Percentiles rank a stretch among this genome's conserved stretches.
phyloP scores from a whole-genome alignment of 2,888 invertebrate genomes.

The Pammene fasciana region DNA sequence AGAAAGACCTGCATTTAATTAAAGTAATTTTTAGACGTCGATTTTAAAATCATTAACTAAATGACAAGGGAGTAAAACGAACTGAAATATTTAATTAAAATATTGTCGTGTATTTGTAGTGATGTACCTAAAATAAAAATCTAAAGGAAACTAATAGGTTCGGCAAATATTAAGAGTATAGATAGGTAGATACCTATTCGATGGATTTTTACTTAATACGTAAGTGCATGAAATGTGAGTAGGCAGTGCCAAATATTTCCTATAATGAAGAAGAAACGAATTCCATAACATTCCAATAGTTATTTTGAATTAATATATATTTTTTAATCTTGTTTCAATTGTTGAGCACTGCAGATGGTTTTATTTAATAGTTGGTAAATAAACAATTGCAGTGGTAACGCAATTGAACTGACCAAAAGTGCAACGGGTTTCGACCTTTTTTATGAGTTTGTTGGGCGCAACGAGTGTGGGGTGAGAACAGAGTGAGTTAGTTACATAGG shows the following conservation, averaged over 20 bases:
- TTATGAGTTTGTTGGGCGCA: slow-evolving; percentile 10
- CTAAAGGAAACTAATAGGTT: slow-evolving; percentile 45
- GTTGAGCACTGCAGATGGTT: slow-evolving; percentile 11
- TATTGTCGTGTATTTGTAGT: slow-evolving; percentile 67
- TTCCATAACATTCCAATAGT: slow-evolving; percentile 36
- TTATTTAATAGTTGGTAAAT: slow-evolving; percentile 13
- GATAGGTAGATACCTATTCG: slow-evolving; percentile 48
- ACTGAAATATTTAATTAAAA: slow-evolving; percentile 73
- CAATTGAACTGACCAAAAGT: slow-evolving; percentile 29
- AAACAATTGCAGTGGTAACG: slow-evolving; percentile 6
- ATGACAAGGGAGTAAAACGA: slow-evolving; percentile 77
- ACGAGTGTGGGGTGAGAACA: slow-evolving; percentile 15
- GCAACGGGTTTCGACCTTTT: slow-evolving; percentile 30
- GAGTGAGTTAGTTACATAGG: slow-evolving; percentile 15
- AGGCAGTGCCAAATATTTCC: slow-evolving; percentile 45
- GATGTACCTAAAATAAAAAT: slow-evolving; percentile 55
- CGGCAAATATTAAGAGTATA: slow-evolving; percentile 49
- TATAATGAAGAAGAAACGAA: slow-evolving; percentile 40
- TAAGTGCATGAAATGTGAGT: slow-evolving; percentile 49
- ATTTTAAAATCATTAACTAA: slow-evolving; percentile 65
- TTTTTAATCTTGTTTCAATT: slow-evolving; percentile 4
- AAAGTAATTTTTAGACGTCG: slow-evolving; percentile 56
- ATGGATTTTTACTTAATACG: slow-evolving; percentile 56
- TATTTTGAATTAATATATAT: slow-evolving; percentile 5
- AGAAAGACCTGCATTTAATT: slow-evolving; percentile 41